Percentiles rank a stretch among this genome's conserved stretches.
Evolutionary conservation across 2,113 vertebrate genomes (phyloP).

Genomic region (Cynopterus brachyotis): DNA sequence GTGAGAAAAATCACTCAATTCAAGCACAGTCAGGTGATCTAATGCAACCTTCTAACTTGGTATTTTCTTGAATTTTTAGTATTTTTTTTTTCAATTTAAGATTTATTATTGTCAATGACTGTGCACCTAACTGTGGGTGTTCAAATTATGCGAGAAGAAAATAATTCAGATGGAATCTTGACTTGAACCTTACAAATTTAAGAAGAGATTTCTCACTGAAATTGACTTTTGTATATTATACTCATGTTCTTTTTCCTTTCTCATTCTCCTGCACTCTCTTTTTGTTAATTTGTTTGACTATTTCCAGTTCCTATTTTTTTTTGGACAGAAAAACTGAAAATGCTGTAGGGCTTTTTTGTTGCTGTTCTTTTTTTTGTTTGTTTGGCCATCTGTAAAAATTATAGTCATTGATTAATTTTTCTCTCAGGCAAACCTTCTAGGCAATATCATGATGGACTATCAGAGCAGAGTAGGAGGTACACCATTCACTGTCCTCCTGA

Average conservation of each 20-base stretch:
- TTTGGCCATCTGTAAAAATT: not conserved
- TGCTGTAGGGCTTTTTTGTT: not conserved
- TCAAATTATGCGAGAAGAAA: not conserved
- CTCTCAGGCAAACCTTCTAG: not conserved
- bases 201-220: not conserved
- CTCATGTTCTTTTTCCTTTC: not conserved
- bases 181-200: not conserved
- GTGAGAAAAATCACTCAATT: not conserved
- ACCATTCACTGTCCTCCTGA: not conserved
- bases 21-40: not conserved
- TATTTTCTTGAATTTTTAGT: not conserved
- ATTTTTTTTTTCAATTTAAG: not conserved
- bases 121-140: not conserved
- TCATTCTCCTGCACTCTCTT: not conserved
- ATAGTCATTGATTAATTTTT: not conserved
- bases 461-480: not conserved
- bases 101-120: not conserved
- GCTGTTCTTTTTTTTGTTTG: not conserved
- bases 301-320: not conserved
- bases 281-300: not conserved
- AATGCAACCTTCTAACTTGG: not conserved
- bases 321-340: not conserved
- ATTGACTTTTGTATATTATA: not conserved
- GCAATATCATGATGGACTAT: not conserved
- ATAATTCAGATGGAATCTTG: not conserved